Evolutionary conservation across 1,140 invertebrate genomes (phyloP).

Genomic region (Drosophila sulfurigaster): DNA sequence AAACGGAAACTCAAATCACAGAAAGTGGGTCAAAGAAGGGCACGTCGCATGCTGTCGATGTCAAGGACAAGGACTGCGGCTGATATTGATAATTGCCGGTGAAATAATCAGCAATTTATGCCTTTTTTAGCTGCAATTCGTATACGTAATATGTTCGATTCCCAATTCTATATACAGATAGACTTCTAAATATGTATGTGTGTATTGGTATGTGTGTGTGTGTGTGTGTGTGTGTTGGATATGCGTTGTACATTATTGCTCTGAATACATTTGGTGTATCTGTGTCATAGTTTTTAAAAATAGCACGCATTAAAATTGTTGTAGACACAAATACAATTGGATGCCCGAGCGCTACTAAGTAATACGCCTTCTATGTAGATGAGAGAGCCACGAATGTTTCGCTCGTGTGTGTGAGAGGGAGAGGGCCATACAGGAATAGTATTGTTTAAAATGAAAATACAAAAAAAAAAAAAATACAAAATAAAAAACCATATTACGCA

Average conservation of each 20-base stretch:
- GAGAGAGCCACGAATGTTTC: conserved; percentile 15
- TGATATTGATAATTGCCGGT: conserved; percentile 15
- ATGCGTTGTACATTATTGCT: conserved; percentile 80
- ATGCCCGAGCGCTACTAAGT: conserved; percentile 56
- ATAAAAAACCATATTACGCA: conserved; percentile 50
- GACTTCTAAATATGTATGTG: conserved; percentile 21
- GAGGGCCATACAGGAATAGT: conserved; percentile 39
- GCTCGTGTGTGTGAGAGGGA: conserved; percentile 20
- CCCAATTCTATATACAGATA: conserved; percentile 8
- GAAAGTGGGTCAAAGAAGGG: conserved; percentile 64
- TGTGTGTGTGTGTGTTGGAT: conserved; percentile 17
- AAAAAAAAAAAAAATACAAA: neutral
- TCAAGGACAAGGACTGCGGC: conserved; percentile 66
- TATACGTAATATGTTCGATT: conserved; percentile 11
- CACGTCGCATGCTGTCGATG: conserved; percentile 38
- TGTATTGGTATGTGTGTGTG: conserved; percentile 12
- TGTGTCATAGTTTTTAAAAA: conserved; percentile 84
- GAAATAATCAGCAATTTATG: conserved; percentile 10
- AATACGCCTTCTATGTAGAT: conserved; percentile 77
- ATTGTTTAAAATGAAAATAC: neutral
- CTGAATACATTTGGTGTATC: conserved; percentile 75
- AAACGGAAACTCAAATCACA: neutral
- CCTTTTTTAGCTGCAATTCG: conserved; percentile 26
- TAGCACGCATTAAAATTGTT: conserved; percentile 75
- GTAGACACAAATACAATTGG: conserved; percentile 57